These are phyloP conservation scores for Molossus molossus DNA, from an alignment of 2,797 vertebrate species.

Conservation along the genomic window DNA sequence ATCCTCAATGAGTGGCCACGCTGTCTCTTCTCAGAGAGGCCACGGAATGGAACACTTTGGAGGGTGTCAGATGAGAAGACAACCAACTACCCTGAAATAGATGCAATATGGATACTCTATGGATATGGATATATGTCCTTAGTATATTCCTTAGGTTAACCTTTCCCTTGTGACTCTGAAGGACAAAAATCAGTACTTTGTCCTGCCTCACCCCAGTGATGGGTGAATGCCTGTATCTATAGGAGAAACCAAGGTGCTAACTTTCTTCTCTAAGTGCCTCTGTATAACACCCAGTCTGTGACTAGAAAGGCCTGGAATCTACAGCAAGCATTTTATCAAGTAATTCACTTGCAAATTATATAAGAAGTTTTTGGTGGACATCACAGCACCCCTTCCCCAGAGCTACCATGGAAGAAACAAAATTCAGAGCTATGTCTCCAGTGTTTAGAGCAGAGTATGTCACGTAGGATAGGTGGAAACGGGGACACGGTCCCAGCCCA, in stretches of 20 bases:
- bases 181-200: neutral
- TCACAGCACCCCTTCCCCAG: neutral
- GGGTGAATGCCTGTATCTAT: neutral
- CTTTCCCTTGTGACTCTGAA: neutral
- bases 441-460: neutral
- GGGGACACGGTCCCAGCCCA: neutral
- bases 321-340: neutral
- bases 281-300: neutral
- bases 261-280: neutral
- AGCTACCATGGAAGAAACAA: neutral
- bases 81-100: neutral
- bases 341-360: constrained; percentile 46
- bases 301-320: neutral
- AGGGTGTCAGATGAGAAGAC: neutral
- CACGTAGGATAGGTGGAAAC: neutral
- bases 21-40: neutral
- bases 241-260: neutral
- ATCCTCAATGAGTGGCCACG: neutral
- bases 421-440: neutral
- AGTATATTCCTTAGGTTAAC: neutral
- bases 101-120: neutral
- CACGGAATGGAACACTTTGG: neutral
- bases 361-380: neutral
- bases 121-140: neutral
- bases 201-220: neutral